Conservation (phyloP, 2,888 invertebrate genomes). For the Cheilosia urbana region DNA sequence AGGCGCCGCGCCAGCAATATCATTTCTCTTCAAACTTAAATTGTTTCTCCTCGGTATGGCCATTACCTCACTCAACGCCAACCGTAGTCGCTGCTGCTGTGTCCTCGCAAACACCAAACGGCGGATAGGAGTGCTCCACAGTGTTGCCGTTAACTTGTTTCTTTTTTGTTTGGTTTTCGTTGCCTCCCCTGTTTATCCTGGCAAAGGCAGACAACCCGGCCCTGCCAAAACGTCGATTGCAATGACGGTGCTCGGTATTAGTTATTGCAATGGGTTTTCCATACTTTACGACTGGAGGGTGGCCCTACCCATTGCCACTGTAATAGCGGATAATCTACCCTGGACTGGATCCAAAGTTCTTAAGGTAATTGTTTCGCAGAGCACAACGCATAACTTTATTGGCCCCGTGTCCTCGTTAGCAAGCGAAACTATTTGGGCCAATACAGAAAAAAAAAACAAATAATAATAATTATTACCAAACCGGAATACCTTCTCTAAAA, state of each 20-base stretch:
- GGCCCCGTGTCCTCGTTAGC: neutral
- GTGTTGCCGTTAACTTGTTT: conserved; percentile 24
- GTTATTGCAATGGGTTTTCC: conserved; percentile 71
- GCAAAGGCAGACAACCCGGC: neutral
- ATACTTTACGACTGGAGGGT: conserved; percentile 67
- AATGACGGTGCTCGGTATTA: conserved; percentile 56
- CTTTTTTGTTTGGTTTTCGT: too few relatives aligned
- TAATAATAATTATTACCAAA: conserved; percentile 35
- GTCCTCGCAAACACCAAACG: conserved; percentile 6
- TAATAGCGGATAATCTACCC: conserved; percentile 58
- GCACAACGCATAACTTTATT: conserved; percentile 58
- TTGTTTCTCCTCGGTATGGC: conserved; percentile 28
- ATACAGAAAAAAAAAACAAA: conserved; percentile 19
- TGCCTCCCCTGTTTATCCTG: conserved; percentile 25
- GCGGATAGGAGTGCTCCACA: conserved; percentile 32
- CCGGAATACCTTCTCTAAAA: conserved; percentile 32
- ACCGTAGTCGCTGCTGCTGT: conserved; percentile 3
- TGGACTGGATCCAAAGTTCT: conserved; percentile 13
- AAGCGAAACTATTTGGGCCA: conserved; percentile 55
- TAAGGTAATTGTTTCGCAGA: conserved; percentile 61
- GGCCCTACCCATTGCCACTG: conserved; percentile 13
- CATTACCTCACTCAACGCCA: conserved; percentile 24
- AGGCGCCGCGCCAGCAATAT: conserved; percentile 23
- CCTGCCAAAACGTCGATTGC: conserved; percentile 50
- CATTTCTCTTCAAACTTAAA: conserved; percentile 30